Base-by-base conservation (phyloP, 2,888 invertebrate genomes). In the Beris chalybata region DNA sequence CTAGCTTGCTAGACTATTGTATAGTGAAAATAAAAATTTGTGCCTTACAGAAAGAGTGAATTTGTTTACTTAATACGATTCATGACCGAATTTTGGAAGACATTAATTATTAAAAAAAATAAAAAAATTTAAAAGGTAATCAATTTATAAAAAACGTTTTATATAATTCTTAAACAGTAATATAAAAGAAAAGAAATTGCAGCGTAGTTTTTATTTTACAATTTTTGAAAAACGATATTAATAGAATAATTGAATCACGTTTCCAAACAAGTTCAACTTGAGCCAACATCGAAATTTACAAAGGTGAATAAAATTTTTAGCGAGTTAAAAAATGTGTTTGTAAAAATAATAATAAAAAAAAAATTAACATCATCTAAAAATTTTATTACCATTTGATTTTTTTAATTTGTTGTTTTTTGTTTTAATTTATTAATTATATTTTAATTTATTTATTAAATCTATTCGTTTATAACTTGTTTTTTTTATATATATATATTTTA, bases 261-360 rank as follows among this genome's bases (percentile, higher is more conserved):
- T n/a, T 61, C 38, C 61, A 61, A 61, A 61, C 61, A 61, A 61
- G 61, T 61, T 61, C 50, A 61, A 61, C 61, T 50, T 61, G 13
- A 61, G 61, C 61, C 61, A 61, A 61, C 61, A 61, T 61, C 61
- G 61, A 50, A 50, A 15, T 50, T 61, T 61, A 61, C 52, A 61
- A 61, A 32, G 50, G 52, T 22, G 50, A 61, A 22, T 52, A 61
- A 50, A 61, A 61, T 52, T 61, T 61, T 61, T 38, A 61, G 52
- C 22, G 61, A 61, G 30, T 32, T 48, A 48, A 29, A 22, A 59
- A 59, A 13, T 11, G 11, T 32, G 30, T 15, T 22, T 22, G 22
- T 22, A 58, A n/a, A 45, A 11, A 43, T n/a, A 3, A 22, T 44
- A 43, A 56, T 3, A 6, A 30, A 55, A 12, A 31, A 56, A 43